phyloP scores from a whole-genome alignment of 53 echinoderm and acorn worm genomes.

The Echinometra lucunter region DNA sequence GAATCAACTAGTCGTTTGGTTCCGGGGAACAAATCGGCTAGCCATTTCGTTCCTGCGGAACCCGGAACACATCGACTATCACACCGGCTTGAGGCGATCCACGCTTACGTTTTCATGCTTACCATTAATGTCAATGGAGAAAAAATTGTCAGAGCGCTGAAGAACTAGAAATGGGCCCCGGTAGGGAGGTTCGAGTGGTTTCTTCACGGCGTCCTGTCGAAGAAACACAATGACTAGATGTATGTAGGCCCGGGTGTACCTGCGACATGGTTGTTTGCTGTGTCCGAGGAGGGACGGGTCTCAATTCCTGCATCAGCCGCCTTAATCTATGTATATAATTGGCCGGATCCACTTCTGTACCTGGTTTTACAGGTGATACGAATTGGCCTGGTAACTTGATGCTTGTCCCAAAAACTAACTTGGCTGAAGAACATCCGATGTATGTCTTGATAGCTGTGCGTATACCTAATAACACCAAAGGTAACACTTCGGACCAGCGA shows the following conservation, averaged over 20 bases:
- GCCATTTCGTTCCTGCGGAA: too few relatives aligned
- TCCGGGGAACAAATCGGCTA: too few relatives aligned
- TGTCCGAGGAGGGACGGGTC: slow-evolving; percentile 45
- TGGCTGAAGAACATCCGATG: slow-evolving; percentile 61
- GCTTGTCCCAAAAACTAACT: slow-evolving; percentile 72
- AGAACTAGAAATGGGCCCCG: slow-evolving; percentile 60
- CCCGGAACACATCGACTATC: too few relatives aligned
- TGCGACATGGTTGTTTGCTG: not conserved
- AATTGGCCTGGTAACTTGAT: slow-evolving; percentile 70
- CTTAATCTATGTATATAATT: slow-evolving; percentile 62
- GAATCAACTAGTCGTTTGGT: too few relatives aligned
- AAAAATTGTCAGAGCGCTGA: too few relatives aligned
- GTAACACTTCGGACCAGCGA: too few relatives aligned
- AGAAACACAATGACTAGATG: slow-evolving; percentile 71
- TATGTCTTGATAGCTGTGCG: slow-evolving; percentile 4
- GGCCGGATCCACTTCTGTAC: slow-evolving; percentile 4
- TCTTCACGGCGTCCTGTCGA: slow-evolving; percentile 65
- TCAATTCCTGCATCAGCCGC: slow-evolving; percentile 44
- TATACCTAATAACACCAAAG: too few relatives aligned
- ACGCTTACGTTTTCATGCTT: too few relatives aligned
- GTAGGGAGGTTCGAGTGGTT: slow-evolving; percentile 73
- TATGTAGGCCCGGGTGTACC: slow-evolving; percentile 27
- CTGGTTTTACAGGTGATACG: not conserved
- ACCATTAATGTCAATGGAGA: too few relatives aligned
- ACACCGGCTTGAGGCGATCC: too few relatives aligned